Evolutionary conservation across 2,797 vertebrate species (phyloP).

Genomic region (Pagetopsis macropterus): DNA sequence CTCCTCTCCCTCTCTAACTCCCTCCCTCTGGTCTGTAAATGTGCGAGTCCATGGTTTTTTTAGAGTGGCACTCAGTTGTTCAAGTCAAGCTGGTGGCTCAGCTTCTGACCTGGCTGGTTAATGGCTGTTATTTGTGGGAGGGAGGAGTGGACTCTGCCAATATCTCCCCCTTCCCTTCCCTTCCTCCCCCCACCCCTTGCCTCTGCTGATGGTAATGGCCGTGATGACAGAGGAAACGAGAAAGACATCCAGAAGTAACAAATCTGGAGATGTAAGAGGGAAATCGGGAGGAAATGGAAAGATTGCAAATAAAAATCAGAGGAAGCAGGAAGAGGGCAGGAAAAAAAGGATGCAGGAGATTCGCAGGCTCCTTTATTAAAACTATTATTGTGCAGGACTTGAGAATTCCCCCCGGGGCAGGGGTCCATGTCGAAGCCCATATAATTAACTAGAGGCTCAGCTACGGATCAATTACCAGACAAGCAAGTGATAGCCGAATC

Average conservation of each 20-base stretch:
- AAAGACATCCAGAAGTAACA: conserved; percentile 39
- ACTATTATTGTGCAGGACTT: conserved; percentile 99
- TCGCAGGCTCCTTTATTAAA: conserved; percentile 96
- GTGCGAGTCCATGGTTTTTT: conserved; percentile 93
- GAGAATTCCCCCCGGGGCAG: conserved; percentile 90
- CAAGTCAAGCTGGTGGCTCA: conserved; percentile 93
- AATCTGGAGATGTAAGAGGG: conserved; percentile 44
- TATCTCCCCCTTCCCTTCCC: conserved; percentile 53
- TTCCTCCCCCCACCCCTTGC: conserved; percentile 35
- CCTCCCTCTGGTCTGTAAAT: conserved; percentile 81
- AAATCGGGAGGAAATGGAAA: conserved; percentile 44
- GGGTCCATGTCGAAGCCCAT: conserved; percentile 99
- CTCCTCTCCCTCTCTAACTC: conserved; percentile 12
- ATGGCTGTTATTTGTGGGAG: conserved; percentile 97
- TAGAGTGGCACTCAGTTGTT: conserved; percentile 96
- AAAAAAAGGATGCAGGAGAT: conserved; percentile 53
- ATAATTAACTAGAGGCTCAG: conserved; percentile 99
- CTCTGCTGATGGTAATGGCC: conserved; percentile 70
- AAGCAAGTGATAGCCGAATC: conserved; percentile 99
- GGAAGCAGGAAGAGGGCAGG: conserved; percentile 34
- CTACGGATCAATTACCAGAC: conserved; percentile 99
- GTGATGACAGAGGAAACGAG: conserved; percentile 47
- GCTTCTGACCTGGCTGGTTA: conserved; percentile 94
- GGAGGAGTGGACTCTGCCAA: conserved; percentile 69
- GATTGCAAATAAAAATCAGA: conserved; percentile 41